Base-by-base conservation (phyloP, 2,888 invertebrate genomes). In the Sericinus montela region DNA sequence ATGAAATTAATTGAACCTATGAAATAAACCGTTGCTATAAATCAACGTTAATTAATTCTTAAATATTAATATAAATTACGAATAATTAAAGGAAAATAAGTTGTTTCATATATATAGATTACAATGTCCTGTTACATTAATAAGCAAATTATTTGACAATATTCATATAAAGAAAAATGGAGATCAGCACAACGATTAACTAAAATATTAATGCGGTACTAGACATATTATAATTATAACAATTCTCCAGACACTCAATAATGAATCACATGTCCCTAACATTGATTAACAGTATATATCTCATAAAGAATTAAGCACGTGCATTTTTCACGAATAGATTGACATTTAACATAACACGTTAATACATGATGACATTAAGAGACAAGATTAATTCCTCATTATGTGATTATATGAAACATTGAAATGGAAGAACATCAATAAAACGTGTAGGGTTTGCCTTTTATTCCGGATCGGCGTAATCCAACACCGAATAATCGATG, bases 401-500 rank as follows among this genome's bases (percentile, higher is more conserved):
- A 11, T 32, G 32, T 1, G 32, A 32, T 11, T n/a, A 32, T 11
- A 11, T 13, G 32, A 32, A 32, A 25, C 25, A 25, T 25, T 25
- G 8, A 25, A 25, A 7, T 25, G 11, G 6, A 32, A 32, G 6
- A 6, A 30, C 30, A 25, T 25, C 25, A 25, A 25, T 5, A 8
- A 8, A 25, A 25, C 25, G 25, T 25, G 25, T 32, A 11, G 1
- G 5, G n/a, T n/a, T 3, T 32, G n/a, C 11, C 6, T 32, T 32
- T 32, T 32, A 32, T 11, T 32, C 13, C 7, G 32, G 4, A 32
- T 32, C 13, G 32, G 11, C 11, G 32, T 11, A 32, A 48, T 79
- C 76, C 47, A 78, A 60, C 48, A 77, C 73, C 56, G 75, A 55
- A 52, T 61, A 78, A 44, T 79, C 75, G 55, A 72, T 61, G 57